Percentiles rank a stretch among this genome's conserved stretches.
Evolutionary conservation across 2,113 vertebrate genomes (phyloP).

Genomic region (Pandion haliaetus): DNA sequence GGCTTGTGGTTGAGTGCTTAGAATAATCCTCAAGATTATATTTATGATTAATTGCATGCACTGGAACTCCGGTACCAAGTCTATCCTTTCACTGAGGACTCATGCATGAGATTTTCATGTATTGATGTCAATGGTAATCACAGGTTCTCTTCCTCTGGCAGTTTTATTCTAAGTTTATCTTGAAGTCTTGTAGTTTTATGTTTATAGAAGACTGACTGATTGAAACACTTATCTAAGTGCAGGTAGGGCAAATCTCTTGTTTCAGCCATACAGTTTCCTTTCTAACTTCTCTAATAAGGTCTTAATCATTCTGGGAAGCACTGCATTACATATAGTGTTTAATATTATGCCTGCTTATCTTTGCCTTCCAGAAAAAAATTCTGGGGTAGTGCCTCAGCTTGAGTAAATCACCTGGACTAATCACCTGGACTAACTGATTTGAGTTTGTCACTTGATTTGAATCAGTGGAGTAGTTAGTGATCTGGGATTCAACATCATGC

Average conservation of each 20-base stretch:
- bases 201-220: background rate
- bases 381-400: background rate
- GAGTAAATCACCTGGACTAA: background rate
- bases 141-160: background rate
- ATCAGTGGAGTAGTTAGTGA: background rate
- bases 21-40: background rate
- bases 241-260: background rate
- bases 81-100: background rate
- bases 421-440: background rate
- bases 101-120: background rate
- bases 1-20: background rate
- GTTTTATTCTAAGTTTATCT: background rate
- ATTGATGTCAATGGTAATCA: background rate
- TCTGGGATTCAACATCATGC: background rate
- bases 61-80: background rate
- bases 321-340: background rate
- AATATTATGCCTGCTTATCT: background rate
- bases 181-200: background rate
- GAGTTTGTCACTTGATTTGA: background rate
- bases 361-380: background rate
- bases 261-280: background rate
- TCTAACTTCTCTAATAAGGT: background rate
- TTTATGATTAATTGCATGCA: background rate
- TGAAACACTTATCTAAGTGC: background rate
- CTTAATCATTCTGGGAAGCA: background rate